phyloP scores from a whole-genome alignment of 1,140 invertebrate species.

The Cyclina sinensis region DNA sequence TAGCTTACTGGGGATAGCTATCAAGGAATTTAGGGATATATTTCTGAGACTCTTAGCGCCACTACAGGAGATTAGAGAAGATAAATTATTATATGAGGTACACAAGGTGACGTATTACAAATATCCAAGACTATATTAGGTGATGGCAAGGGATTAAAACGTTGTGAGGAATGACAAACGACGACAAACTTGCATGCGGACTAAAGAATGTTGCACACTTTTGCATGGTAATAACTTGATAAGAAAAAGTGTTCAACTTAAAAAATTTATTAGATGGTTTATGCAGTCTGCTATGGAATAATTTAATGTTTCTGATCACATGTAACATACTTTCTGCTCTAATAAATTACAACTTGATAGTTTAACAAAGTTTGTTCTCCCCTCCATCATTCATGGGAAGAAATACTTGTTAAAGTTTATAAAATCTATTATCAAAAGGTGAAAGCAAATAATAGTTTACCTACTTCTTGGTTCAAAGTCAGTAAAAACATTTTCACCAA shows the following conservation, averaged over 20 bases:
- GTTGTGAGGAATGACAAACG: not conserved
- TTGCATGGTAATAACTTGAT: not conserved
- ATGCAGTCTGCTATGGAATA: too few relatives aligned
- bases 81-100: conserved; percentile 11
- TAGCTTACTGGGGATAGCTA: conserved; percentile 1
- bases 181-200: not conserved
- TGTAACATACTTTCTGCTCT: too few relatives aligned
- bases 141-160: conserved; percentile 6
- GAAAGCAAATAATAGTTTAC: too few relatives aligned
- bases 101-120: conserved; percentile 19
- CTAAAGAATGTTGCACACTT: not conserved
- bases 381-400: too few relatives aligned
- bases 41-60: not conserved
- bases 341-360: too few relatives aligned
- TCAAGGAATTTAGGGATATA: conserved; percentile 40
- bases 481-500: too few relatives aligned
- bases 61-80: conserved; percentile 5
- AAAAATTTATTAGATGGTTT: not conserved
- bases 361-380: too few relatives aligned
- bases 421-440: too few relatives aligned
- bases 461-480: too few relatives aligned
- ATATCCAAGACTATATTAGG: conserved; percentile 31
- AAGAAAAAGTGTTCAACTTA: not conserved
- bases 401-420: too few relatives aligned
- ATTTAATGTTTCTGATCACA: too few relatives aligned